phyloP scores from a whole-genome alignment of 2,113 vertebrate species.

The rabbit (Oryctolagus cuniculus) region mOryCun1.1 NC_091434.1:184616501-184617000 shows the following conservation, averaged over 20 bases:
- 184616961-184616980: not conserved
- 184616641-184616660: constrained; percentile 42
- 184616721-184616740: not conserved
- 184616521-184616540: not conserved
- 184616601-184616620: constrained; percentile 45
- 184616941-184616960: constrained; percentile 15
- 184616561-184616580: constrained; percentile 19
- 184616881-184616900: not conserved
- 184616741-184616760: not conserved
- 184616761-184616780: not conserved
- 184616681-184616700: constrained; percentile 24
- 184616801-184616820: not conserved
- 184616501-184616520: constrained; percentile 6
- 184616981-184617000: not conserved
- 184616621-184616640: constrained; percentile 3
- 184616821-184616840: constrained; percentile 1
- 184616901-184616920: not conserved
- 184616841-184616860: constrained; percentile 15
- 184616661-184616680: constrained; percentile 43
- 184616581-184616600: not conserved
- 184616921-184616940: not conserved
- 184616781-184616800: constrained; percentile 45
- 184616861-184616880: not conserved
- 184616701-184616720: not conserved
- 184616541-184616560: constrained; percentile 43